Percentiles rank a stretch among this genome's conserved stretches.
phyloP scores from a whole-genome alignment of 92 coral and sea anemone genomes.

The Galaxea fascicularis region DNA sequence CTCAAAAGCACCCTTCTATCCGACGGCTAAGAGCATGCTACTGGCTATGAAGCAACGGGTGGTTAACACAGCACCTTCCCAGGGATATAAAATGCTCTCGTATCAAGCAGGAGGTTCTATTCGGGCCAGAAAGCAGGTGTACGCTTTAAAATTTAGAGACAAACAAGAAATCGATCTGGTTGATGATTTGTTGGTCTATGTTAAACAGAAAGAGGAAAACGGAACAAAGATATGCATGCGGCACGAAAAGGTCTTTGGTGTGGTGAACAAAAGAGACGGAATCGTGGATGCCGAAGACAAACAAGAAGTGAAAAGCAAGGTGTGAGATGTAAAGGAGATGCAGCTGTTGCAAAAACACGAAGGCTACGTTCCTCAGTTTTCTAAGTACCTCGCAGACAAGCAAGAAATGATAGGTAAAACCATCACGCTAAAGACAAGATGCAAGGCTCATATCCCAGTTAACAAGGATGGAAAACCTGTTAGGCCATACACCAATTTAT shows the following conservation, averaged over 20 bases:
- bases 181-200: constrained; percentile 67
- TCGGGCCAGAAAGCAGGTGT: constrained; percentile 62
- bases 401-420: constrained; percentile 66
- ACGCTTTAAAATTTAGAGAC: constrained; percentile 42
- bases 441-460: constrained; percentile 68
- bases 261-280: constrained; percentile 57
- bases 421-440: constrained; percentile 60
- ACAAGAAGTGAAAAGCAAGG: constrained; percentile 50
- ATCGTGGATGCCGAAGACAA: constrained; percentile 69
- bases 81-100: constrained; percentile 42
- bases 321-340: constrained; percentile 55
- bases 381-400: constrained; percentile 58
- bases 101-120: constrained; percentile 62
- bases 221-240: constrained; percentile 16
- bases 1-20: constrained; percentile 52
- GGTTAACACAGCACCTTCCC: constrained; percentile 50
- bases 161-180: constrained; percentile 55
- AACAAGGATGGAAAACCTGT: constrained; percentile 57
- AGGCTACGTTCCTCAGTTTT: constrained; percentile 57
- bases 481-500: constrained; percentile 65
- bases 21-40: constrained; percentile 47
- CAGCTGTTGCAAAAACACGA: constrained; percentile 54
- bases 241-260: constrained; percentile 54
- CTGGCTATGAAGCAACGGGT: constrained; percentile 47
- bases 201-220: constrained; percentile 50